Conservation (phyloP, 2,888 invertebrate genomes). For the Cataglyphis cursor region DNA sequence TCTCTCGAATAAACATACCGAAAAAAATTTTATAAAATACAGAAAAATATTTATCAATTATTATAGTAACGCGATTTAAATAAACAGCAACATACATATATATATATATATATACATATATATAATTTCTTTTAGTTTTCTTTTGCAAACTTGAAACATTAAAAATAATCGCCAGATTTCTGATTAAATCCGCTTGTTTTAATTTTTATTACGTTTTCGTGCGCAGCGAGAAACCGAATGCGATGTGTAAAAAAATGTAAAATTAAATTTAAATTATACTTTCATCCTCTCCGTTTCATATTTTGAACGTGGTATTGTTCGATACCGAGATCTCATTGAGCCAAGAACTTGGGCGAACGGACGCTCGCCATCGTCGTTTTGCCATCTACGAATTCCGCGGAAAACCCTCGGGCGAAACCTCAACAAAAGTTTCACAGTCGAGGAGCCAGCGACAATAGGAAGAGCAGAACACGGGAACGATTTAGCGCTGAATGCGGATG, state of each 20-base stretch:
- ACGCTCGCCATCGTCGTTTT: constrained; percentile 47
- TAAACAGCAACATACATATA: neutral
- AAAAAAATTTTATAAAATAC: neutral
- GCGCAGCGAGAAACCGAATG: neutral
- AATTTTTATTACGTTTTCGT: constrained; percentile 4
- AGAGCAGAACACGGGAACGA: constrained; percentile 77
- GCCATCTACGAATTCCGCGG: constrained; percentile 69
- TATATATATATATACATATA: neutral
- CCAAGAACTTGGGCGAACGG: constrained; percentile 45
- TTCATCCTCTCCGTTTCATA: constrained; percentile 16
- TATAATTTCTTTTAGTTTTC: neutral
- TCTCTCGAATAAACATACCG: neutral
- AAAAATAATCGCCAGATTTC: neutral
- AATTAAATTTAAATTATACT: constrained; percentile 41
- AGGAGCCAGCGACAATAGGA: constrained; percentile 80
- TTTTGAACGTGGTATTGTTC: constrained; percentile 28
- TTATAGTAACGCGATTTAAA: neutral
- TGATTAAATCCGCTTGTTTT: neutral
- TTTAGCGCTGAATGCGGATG: constrained; percentile 82
- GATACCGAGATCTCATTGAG: constrained; percentile 33
- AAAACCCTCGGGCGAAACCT: constrained; percentile 80
- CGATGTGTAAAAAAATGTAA: neutral
- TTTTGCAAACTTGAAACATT: neutral
- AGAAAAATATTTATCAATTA: neutral
- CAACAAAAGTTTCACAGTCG: constrained; percentile 83